phyloP scores from a whole-genome alignment of 1,140 invertebrate species.

The Heterodera carotae region DNA sequence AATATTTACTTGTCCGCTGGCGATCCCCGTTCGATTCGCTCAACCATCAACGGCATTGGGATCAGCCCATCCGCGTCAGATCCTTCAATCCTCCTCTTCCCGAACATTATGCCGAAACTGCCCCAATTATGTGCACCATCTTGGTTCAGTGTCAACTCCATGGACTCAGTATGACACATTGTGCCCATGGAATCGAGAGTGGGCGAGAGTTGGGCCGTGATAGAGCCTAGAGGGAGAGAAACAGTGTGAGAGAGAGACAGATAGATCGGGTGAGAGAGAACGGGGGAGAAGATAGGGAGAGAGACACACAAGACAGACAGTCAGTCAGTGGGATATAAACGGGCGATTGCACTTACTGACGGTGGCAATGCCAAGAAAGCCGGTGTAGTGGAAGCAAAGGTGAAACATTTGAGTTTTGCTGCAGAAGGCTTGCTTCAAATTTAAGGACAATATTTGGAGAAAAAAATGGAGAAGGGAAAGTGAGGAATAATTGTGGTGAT shows the following conservation, averaged over 20 bases:
- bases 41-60: constrained; percentile 69
- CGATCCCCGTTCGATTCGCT: constrained; percentile 73
- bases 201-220: constrained; percentile 33
- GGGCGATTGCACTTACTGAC: constrained; percentile 45
- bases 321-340: too few relatives aligned
- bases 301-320: background rate
- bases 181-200: constrained; percentile 3
- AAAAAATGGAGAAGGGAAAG: background rate
- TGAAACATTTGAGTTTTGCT: constrained; percentile 41
- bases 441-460: background rate
- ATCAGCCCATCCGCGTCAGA: constrained; percentile 21
- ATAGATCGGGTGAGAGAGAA: too few relatives aligned
- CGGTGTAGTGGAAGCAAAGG: constrained; percentile 57
- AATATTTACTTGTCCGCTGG: constrained; percentile 75
- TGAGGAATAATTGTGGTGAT: too few relatives aligned
- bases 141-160: constrained; percentile 73
- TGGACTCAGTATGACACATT: constrained; percentile 74
- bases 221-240: constrained; percentile 39
- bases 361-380: constrained; percentile 53
- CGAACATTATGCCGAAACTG: constrained; percentile 68
- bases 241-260: background rate
- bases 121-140: constrained; percentile 54
- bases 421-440: background rate
- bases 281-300: background rate
- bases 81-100: constrained; percentile 46